Conservation (phyloP, 2,888 invertebrate genomes). For the Pandemis heparana region DNA sequence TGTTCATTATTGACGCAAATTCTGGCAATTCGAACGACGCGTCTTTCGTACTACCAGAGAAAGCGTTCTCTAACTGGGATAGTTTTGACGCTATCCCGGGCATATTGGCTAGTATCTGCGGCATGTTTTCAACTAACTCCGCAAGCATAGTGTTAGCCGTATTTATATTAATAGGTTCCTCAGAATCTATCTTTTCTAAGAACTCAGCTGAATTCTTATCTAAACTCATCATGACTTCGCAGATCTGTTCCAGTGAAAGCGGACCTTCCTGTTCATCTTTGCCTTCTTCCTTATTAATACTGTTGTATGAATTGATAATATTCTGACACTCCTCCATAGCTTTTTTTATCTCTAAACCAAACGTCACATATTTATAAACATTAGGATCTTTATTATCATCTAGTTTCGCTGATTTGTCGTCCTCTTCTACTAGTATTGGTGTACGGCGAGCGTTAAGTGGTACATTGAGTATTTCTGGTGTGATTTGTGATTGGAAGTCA, state of each 20-base stretch:
- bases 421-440: constrained; percentile 58
- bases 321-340: constrained; percentile 82
- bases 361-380: constrained; percentile 73
- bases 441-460: constrained; percentile 66
- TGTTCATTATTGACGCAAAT: constrained; percentile 75
- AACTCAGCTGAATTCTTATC: constrained; percentile 74
- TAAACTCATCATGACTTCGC: constrained; percentile 76
- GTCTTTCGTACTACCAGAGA: too few relatives aligned
- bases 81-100: constrained; percentile 75
- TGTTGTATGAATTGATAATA: constrained; percentile 76
- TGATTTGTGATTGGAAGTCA: constrained; percentile 58
- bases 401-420: constrained; percentile 50
- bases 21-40: constrained; percentile 73
- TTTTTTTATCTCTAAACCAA: constrained; percentile 78
- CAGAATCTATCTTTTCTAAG: constrained; percentile 68
- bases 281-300: constrained; percentile 60
- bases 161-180: constrained; percentile 63
- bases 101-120: constrained; percentile 78
- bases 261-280: constrained; percentile 59
- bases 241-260: constrained; percentile 73
- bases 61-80: constrained; percentile 70
- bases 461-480: constrained; percentile 60
- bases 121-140: constrained; percentile 77
- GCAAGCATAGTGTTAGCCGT: constrained; percentile 68
- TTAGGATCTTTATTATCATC: constrained; percentile 62